These are phyloP conservation scores for Leptatherina wallacei DNA, from an alignment of 2,797 vertebrate genomes.

Conservation along the genomic window DNA sequence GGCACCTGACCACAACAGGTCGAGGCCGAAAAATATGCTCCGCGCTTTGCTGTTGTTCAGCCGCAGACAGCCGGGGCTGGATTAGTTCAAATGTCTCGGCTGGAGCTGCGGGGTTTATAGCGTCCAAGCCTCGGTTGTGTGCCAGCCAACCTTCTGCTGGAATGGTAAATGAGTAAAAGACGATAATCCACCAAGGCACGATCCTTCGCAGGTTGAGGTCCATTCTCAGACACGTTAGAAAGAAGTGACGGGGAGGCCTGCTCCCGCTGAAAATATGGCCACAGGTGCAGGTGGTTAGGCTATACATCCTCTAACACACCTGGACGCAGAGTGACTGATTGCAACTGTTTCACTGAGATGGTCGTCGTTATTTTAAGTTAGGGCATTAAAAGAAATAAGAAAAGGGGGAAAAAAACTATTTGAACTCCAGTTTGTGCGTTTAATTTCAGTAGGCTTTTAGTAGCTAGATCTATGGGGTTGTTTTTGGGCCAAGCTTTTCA, in stretches of 20 bases:
- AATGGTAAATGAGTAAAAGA: slow-evolving; percentile 10
- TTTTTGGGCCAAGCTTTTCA: neutral
- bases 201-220: neutral
- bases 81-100: neutral
- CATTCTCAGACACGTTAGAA: slow-evolving; percentile 45
- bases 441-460: neutral
- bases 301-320: slow-evolving; percentile 35
- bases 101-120: neutral
- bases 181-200: slow-evolving; percentile 21
- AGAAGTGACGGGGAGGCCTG: neutral
- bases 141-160: slow-evolving; percentile 15
- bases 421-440: neutral
- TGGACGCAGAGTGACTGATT: slow-evolving; percentile 2
- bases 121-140: neutral
- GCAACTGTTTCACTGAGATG: neutral
- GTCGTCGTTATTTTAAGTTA: neutral
- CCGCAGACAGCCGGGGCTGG: neutral
- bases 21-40: neutral
- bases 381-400: neutral
- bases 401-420: neutral
- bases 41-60: slow-evolving; percentile 1
- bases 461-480: no score
- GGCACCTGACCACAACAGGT: slow-evolving; percentile 60
- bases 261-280: neutral
- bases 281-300: slow-evolving; percentile 52